Conservation (phyloP, 1,140 invertebrate species). For the Drosophila micromelanica region DNA sequence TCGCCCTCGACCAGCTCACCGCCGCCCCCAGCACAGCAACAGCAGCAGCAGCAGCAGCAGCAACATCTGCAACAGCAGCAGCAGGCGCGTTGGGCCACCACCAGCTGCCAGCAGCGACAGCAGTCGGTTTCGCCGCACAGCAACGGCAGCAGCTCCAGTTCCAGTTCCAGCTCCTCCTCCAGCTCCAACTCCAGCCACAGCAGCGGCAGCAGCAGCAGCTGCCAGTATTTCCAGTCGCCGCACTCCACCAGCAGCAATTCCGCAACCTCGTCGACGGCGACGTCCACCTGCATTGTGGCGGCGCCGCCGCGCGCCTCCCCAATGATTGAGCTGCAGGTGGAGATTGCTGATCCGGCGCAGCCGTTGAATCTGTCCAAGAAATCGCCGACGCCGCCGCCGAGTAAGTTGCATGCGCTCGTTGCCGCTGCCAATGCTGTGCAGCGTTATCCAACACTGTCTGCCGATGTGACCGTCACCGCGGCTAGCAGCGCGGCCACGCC, state of each 20-base stretch:
- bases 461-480: constrained; percentile 77
- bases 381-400: constrained; percentile 91
- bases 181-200: constrained; percentile 49
- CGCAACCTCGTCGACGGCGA: constrained; percentile 4
- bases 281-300: constrained; percentile 39
- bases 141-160: constrained; percentile 59
- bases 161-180: constrained; percentile 58
- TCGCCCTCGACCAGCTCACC: constrained; percentile 59
- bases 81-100: constrained; percentile 76
- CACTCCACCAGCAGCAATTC: constrained; percentile 72
- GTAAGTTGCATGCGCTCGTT: constrained; percentile 84
- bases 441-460: constrained; percentile 73
- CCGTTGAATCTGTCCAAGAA: constrained; percentile 95
- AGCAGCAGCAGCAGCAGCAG: constrained; percentile 13
- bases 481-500: constrained; percentile 46
- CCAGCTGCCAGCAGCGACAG: constrained; percentile 84
- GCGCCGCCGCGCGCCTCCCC: constrained; percentile 84
- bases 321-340: constrained; percentile 90
- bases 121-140: constrained; percentile 75
- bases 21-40: constrained; percentile 43
- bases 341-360: constrained; percentile 92
- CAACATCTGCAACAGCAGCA: constrained; percentile 32
- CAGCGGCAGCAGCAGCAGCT: constrained; percentile 62
- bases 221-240: constrained; percentile 85
- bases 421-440: constrained; percentile 75